Evolutionary conservation across 2,113 vertebrate genomes (phyloP).

Genomic region (Etia nguti): DNA sequence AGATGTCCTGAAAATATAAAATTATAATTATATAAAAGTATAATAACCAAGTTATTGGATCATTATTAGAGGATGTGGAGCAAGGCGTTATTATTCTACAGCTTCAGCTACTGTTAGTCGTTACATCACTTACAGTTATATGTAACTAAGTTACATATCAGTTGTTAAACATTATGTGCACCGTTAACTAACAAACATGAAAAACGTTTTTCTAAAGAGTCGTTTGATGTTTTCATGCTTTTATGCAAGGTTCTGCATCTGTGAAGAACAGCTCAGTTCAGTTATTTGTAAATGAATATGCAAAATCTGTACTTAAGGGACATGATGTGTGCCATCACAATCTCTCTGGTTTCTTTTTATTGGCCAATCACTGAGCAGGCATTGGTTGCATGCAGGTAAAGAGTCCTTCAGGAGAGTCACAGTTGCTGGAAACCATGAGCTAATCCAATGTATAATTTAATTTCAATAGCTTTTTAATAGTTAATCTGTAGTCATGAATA

Average conservation of each 20-base stretch:
- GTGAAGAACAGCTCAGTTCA: neutral
- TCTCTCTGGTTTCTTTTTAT: neutral
- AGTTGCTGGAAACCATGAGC: neutral
- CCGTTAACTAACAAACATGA: fast-evolving
- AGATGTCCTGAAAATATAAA: neutral
- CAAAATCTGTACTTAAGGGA: neutral
- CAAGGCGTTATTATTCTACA: neutral
- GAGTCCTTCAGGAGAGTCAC: neutral
- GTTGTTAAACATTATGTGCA: neutral
- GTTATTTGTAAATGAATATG: neutral
- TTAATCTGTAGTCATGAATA: neutral
- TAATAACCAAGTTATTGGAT: neutral
- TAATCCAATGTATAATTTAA: neutral
- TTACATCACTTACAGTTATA: neutral
- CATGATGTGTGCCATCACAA: neutral
- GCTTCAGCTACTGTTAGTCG: neutral
- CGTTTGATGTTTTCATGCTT: neutral
- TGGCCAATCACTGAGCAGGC: neutral
- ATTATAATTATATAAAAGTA: neutral
- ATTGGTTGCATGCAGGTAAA: neutral
- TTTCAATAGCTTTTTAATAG: neutral
- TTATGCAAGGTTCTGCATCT: neutral
- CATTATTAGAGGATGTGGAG: neutral
- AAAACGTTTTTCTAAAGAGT: neutral
- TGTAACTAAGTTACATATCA: neutral